Evolutionary conservation across 1,140 invertebrate genomes (phyloP).

Genomic region (Bicyclus anynana): DNA sequence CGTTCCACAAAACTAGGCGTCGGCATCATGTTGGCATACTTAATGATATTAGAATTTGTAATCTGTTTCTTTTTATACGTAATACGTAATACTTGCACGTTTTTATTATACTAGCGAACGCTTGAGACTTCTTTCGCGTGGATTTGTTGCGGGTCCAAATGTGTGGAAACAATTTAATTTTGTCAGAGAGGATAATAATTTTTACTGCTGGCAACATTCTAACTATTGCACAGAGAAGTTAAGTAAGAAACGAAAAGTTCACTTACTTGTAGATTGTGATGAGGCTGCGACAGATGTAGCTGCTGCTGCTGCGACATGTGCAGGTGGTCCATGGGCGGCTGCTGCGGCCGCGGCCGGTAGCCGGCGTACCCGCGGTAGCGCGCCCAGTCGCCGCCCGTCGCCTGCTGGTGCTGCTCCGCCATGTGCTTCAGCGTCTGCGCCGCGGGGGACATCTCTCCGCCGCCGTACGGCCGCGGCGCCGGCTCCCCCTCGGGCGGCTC

Average conservation of each 20-base stretch:
- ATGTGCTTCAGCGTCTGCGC: constrained; percentile 96
- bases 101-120: too few species aligned
- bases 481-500: constrained; percentile 75
- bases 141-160: too few species aligned
- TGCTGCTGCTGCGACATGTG: constrained; percentile 93
- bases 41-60: not conserved
- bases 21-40: not conserved
- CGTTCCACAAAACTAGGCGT: not conserved
- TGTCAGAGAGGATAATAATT: too few species aligned
- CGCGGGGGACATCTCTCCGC: constrained; percentile 87
- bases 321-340: constrained; percentile 77
- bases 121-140: too few species aligned
- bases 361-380: constrained; percentile 81
- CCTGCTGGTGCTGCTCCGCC: constrained; percentile 97
- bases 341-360: constrained; percentile 81
- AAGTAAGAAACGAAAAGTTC: not conserved
- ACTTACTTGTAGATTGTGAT: constrained; percentile 85
- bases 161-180: too few species aligned
- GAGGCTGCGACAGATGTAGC: constrained; percentile 88
- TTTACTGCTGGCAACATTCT: too few species aligned
- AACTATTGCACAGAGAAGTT: too few species aligned
- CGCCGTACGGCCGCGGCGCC: constrained; percentile 57
- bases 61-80: not conserved
- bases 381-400: constrained; percentile 57
- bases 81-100: too few species aligned